These are phyloP conservation scores for Ascaphus truei DNA, from an alignment of 2,113 vertebrate genomes.

Conservation along the genomic window DNA sequence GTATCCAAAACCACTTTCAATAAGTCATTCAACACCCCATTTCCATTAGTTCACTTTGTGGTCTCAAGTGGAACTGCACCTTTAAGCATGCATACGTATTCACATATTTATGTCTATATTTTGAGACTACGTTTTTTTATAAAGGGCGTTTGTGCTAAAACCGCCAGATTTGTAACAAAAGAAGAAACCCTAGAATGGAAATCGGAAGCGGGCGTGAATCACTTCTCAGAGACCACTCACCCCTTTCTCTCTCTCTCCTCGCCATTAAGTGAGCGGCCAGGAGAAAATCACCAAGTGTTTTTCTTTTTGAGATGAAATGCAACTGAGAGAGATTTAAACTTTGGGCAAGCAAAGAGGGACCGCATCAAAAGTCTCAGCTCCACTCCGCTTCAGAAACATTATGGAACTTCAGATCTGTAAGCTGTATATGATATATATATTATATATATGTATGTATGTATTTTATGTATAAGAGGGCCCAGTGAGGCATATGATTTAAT, in stretches of 20 bases:
- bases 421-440: slow-evolving; percentile 63
- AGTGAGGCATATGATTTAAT: slow-evolving; percentile 40
- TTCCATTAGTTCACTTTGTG: too few relatives aligned
- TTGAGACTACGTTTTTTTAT: neutral
- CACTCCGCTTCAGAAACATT: slow-evolving; percentile 53
- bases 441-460: slow-evolving; percentile 59
- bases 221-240: too few relatives aligned
- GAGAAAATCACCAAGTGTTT: neutral
- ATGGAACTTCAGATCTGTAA: slow-evolving; percentile 57
- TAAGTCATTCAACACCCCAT: too few relatives aligned
- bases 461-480: slow-evolving; percentile 60
- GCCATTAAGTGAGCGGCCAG: too few relatives aligned
- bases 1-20: too few relatives aligned
- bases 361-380: slow-evolving; percentile 44
- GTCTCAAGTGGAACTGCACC: neutral
- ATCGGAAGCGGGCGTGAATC: neutral
- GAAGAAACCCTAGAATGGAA: neutral
- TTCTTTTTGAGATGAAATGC: neutral
- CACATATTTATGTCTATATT: slow-evolving; percentile 6
- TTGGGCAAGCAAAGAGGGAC: slow-evolving; percentile 1
- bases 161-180: neutral
- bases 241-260: neutral
- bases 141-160: neutral
- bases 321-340: neutral
- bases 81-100: too few relatives aligned